Evolutionary conservation across 2,888 invertebrate genomes (phyloP).

Genomic region (Caenorhabditis plicata): DNA sequence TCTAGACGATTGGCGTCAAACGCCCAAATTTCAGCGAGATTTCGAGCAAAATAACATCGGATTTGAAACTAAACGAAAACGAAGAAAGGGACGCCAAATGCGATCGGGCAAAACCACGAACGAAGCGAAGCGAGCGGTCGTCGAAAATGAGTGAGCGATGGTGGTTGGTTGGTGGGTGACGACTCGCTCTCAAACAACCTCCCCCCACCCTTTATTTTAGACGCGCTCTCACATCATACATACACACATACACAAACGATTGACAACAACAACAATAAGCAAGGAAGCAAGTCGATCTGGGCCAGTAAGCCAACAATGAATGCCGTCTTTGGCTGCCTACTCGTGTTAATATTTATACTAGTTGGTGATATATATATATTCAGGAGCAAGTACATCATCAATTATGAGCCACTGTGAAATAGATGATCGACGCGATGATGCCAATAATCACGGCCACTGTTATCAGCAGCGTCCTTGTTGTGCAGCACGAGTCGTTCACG

Average conservation of each 20-base stretch:
- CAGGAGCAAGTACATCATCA: too few species aligned
- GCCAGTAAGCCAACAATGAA: not conserved
- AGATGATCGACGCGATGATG: slow-evolving; percentile 24
- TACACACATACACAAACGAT: too few species aligned
- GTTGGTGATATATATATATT: not conserved
- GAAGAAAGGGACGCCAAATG: not conserved
- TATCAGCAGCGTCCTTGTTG: slow-evolving; percentile 26
- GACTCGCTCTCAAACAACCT: too few species aligned
- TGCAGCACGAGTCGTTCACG: slow-evolving; percentile 16
- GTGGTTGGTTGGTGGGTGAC: not conserved
- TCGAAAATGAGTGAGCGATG: too few species aligned
- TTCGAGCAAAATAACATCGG: not conserved
- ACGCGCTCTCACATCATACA: too few species aligned
- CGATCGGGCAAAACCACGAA: not conserved
- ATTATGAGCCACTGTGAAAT: slow-evolving; percentile 27
- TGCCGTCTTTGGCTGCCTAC: too few species aligned
- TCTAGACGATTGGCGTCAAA: not conserved
- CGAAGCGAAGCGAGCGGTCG: not conserved
- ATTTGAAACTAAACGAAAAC: not conserved
- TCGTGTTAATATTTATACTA: too few species aligned
- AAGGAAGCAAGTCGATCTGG: not conserved
- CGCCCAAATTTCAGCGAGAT: not conserved
- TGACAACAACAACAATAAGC: not conserved
- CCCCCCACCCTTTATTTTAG: too few species aligned
- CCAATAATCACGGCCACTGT: slow-evolving; percentile 25